These are phyloP conservation scores for Rhynchophorus ferrugineus DNA, from an alignment of 1,140 invertebrate genomes.

Conservation along the genomic window DNA sequence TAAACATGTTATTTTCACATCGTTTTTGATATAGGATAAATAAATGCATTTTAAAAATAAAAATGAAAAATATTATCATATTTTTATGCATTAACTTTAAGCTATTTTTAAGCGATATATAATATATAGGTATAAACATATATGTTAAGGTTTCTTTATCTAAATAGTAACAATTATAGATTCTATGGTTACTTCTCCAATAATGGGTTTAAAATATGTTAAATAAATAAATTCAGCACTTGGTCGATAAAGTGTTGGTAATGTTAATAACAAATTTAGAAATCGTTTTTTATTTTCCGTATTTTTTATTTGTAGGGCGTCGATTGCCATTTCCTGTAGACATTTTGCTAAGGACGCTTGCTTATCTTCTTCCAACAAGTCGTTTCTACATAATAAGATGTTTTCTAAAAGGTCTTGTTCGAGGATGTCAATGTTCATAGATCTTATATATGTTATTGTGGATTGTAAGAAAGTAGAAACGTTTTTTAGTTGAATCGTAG, in stretches of 20 bases:
- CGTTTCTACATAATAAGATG: constrained; percentile 53
- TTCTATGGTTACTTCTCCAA: constrained; percentile 37
- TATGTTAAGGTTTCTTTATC: no score
- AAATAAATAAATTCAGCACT: constrained; percentile 26
- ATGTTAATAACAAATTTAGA: constrained; percentile 27
- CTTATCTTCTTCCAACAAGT: constrained; percentile 26
- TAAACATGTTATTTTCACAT: no score
- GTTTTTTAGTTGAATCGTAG: constrained; percentile 45
- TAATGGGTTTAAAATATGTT: constrained; percentile 37
- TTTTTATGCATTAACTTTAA: no score
- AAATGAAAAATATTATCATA: no score
- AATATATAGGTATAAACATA: no score
- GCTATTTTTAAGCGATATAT: no score
- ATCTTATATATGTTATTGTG: constrained; percentile 27
- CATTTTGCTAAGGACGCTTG: constrained; percentile 24
- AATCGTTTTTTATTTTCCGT: constrained; percentile 30
- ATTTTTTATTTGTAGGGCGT: constrained; percentile 25
- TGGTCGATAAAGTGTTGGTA: constrained; percentile 30
- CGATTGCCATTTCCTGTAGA: constrained; percentile 28
- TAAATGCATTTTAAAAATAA: no score
- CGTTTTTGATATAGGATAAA: no score
- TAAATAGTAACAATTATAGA: constrained; percentile 37
- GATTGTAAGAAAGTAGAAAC: constrained; percentile 26
- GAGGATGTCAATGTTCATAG: constrained; percentile 47
- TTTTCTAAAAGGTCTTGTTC: constrained; percentile 58